Percentiles rank a stretch among this genome's conserved stretches.
These are phyloP conservation scores for Lepidothrix coronata DNA, from an alignment of 2,113 vertebrate genomes.

Conservation along the genomic window DNA sequence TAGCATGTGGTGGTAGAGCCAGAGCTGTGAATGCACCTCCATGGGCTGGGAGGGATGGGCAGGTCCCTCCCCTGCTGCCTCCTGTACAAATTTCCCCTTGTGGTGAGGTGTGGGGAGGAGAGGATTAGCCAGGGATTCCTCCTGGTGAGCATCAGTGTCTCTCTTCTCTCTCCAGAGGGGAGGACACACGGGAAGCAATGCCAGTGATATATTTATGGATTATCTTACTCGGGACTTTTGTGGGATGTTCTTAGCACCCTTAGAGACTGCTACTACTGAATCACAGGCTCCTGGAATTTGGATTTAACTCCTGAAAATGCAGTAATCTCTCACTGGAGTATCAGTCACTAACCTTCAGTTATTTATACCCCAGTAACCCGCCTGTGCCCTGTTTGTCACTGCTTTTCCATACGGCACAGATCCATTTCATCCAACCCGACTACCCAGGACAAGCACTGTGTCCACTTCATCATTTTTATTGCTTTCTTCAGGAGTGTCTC, in stretches of 20 bases:
- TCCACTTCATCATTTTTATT: slow-evolving; percentile 58
- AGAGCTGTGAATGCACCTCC: background rate
- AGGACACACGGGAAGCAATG: background rate
- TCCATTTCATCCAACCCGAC: slow-evolving; percentile 1
- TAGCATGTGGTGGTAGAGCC: fast-evolving
- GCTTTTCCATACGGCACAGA: background rate
- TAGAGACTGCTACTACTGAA: background rate
- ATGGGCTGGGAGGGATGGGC: background rate
- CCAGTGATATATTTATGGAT: background rate
- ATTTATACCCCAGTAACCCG: background rate
- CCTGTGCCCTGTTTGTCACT: slow-evolving; percentile 12
- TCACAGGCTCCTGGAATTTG: background rate
- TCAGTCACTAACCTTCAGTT: background rate
- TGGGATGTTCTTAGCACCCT: background rate
- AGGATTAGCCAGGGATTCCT: background rate
- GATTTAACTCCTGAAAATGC: background rate
- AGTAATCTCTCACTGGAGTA: background rate
- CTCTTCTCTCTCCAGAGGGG: background rate
- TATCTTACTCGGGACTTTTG: background rate
- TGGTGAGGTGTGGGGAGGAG: background rate
- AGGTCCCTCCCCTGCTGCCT: background rate
- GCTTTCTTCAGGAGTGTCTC: slow-evolving; percentile 13
- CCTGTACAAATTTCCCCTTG: fast-evolving
- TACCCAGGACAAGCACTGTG: background rate
- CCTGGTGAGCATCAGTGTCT: background rate